Base-by-base conservation (phyloP, 2,888 invertebrate genomes). In the Petrolisthes cinctipes region DNA sequence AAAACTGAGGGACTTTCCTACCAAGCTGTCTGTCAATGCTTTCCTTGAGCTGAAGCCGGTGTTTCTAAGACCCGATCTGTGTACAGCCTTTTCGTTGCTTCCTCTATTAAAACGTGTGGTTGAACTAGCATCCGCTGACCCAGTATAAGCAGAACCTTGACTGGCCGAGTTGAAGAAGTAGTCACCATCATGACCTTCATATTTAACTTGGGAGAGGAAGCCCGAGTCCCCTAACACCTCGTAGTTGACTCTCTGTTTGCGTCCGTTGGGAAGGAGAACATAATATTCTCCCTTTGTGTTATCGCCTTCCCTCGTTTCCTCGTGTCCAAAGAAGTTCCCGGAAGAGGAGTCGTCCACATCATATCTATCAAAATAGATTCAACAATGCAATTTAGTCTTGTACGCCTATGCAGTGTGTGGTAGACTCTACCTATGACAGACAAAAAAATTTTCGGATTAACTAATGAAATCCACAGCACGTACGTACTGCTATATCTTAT, bases 231-330 rank as follows among this genome's bases (percentile, higher is more conserved):
- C 88, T 37, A 53, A 71, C 20, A 88, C 88, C 37, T 61, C 61
- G 57, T 88, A 88, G 14, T 17, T 20, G 56, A 88, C 88, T 20
- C 23, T 68, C 75, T 88, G 84, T 3, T n/a, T 57, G 4, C 84
- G 57, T 14, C 88, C 88, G 53, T 88, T 76, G 87, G 86, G 87
- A 83, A 88, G 81, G 20, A 51, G 56, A 5, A 81, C 82, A 73
- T 90, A 90, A 71, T 86, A 90, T 20, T 14, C 56, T 1, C 85
- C 85, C 14, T 53, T 57, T 14, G 85, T 85, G 7, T 68, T 17
- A 23, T 20, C 80, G 5, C 80, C 85, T 54, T 85, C 85, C 23
- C 80, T 37, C 5, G n/a, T 71, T 54, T 85, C 85, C 14, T 80
- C 53, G 71, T 85, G 85, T 1, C 85, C 85, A 56, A 23, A 85